A percentile compares a stretch with the other conserved stretches of the same genome.
These are phyloP conservation scores for Drosophila trichaetosa DNA, from an alignment of 2,888 invertebrate species.

Conservation along the genomic window DNA sequence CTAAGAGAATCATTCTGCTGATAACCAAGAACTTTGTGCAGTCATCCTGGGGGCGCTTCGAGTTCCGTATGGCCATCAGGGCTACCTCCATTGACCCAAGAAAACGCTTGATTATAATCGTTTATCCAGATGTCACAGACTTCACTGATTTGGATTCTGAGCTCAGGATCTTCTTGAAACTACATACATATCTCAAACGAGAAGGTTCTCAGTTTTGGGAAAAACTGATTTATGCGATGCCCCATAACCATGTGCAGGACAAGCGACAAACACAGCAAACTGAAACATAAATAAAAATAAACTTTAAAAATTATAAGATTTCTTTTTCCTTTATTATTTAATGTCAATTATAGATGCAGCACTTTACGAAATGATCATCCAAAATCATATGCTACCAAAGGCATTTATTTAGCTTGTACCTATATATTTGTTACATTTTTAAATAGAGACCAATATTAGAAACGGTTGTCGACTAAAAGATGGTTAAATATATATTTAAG, in stretches of 20 bases:
- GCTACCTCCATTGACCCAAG: no score
- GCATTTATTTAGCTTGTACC: not conserved
- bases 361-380: not conserved
- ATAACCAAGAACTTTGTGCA: no score
- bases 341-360: not conserved
- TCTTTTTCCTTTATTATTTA: not conserved
- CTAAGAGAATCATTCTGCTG: no score
- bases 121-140: no score
- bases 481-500: not conserved
- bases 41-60: no score
- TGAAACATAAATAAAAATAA: not conserved
- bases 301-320: not conserved
- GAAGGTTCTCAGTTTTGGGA: no score
- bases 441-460: not conserved
- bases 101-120: no score
- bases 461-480: not conserved
- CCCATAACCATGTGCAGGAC: constrained; percentile 13
- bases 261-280: not conserved
- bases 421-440: no score
- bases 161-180: no score
- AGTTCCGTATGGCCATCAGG: no score
- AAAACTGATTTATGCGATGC: constrained; percentile 21
- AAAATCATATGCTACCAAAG: not conserved
- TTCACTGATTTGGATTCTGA: no score
- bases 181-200: no score